Conservation (phyloP, 2,113 vertebrate species). For the Anser cygnoides region DNA sequence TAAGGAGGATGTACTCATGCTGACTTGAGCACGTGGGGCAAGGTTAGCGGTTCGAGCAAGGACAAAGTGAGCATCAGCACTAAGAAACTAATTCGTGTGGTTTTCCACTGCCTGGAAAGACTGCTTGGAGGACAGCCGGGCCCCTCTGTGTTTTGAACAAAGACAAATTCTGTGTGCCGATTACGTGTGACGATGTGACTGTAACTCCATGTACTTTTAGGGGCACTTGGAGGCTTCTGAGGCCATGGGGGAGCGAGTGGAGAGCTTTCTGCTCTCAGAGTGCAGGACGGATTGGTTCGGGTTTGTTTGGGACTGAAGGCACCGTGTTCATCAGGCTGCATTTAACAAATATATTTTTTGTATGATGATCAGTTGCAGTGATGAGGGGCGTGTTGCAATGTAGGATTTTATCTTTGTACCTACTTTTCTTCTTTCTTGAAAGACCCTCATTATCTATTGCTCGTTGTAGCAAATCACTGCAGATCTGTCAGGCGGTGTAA, state of each 20-base stretch:
- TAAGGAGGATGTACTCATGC: neutral
- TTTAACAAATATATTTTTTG: neutral
- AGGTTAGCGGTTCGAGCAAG: neutral
- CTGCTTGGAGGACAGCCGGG: neutral
- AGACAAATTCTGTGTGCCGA: neutral
- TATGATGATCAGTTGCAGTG: neutral
- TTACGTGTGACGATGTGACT: neutral
- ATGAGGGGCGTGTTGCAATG: neutral
- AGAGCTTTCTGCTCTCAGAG: neutral
- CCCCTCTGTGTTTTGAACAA: neutral
- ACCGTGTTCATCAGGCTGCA: neutral
- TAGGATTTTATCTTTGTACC: neutral
- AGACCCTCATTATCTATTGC: neutral
- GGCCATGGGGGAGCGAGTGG: neutral
- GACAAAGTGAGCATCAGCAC: no score
- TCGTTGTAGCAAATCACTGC: conserved; percentile 9
- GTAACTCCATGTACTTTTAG: no score
- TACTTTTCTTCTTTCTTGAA: neutral
- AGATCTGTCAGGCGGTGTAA: conserved; percentile 29
- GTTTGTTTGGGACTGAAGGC: neutral
- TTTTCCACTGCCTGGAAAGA: neutral
- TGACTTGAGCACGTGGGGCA: neutral
- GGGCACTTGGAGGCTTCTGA: neutral
- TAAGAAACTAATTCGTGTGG: neutral
- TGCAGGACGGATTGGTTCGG: neutral